These are phyloP conservation scores for Patella caerulea DNA, from an alignment of 2,888 invertebrate genomes.

Conservation along the genomic window DNA sequence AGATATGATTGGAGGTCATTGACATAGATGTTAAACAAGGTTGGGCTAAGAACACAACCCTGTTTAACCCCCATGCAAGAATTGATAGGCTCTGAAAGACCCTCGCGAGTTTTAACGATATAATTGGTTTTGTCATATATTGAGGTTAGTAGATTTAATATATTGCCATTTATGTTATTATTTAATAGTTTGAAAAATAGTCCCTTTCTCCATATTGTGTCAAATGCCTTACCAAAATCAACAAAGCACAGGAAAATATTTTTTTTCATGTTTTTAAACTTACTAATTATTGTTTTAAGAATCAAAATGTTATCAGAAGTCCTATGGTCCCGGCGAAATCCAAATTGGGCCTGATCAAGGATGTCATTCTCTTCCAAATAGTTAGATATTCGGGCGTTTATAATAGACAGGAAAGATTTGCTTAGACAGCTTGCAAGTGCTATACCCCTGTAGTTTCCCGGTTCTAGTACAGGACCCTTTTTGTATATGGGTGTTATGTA, in stretches of 20 bases:
- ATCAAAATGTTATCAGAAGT: neutral
- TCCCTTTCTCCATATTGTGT: too few relatives aligned
- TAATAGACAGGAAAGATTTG: too few relatives aligned
- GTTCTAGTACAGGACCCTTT: neutral
- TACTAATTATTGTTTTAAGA: neutral
- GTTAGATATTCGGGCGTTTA: too few relatives aligned
- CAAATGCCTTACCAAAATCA: too few relatives aligned
- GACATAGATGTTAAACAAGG: neutral
- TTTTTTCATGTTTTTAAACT: too few relatives aligned
- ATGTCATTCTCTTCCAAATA: too few relatives aligned
- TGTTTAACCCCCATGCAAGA: neutral
- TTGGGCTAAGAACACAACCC: conserved; percentile 6
- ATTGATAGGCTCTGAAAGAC: neutral
- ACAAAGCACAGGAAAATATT: too few relatives aligned
- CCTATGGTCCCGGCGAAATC: too few relatives aligned
- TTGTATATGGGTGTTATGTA: neutral
- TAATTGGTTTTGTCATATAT: neutral
- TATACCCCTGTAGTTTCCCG: neutral
- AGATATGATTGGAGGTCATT: neutral
- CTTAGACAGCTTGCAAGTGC: neutral
- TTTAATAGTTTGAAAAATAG: too few relatives aligned
- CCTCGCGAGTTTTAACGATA: neutral
- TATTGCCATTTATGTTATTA: too few relatives aligned
- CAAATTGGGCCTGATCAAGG: too few relatives aligned
- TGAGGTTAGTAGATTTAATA: neutral